Conservation (phyloP, 2,888 invertebrate genomes). For the Lasius fuliginosus region DNA sequence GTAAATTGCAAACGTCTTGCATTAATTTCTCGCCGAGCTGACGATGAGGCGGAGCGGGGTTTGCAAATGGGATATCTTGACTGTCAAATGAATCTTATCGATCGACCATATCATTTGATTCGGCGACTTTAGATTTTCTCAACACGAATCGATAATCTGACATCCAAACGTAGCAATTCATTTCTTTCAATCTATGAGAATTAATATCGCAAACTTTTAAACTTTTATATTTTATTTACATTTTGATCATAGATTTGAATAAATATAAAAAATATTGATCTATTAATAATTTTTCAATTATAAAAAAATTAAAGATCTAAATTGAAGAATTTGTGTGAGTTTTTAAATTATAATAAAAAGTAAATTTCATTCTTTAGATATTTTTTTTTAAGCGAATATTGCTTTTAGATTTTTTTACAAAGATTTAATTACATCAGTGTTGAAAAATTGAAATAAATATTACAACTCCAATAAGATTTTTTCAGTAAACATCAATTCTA, state of each 20-base stretch:
- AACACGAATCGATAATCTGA: background rate
- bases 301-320: background rate
- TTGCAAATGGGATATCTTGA: background rate
- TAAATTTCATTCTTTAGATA: background rate
- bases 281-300: background rate
- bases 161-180: background rate
- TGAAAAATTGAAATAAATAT: background rate
- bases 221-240: background rate
- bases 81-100: conserved; percentile 14
- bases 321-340: background rate
- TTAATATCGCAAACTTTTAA: background rate
- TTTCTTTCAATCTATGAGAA: background rate
- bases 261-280: background rate
- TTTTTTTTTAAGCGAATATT: background rate
- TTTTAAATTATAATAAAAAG: background rate
- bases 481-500: background rate
- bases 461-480: background rate
- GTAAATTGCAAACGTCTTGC: conserved; percentile 58
- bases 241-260: background rate
- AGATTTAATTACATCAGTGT: background rate
- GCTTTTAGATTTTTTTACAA: background rate
- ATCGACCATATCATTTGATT: conserved; percentile 9
- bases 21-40: conserved; percentile 47
- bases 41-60: background rate
- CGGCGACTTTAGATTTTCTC: background rate